These are phyloP conservation scores for Arrhopalites spinosus DNA, from an alignment of 2,888 invertebrate species.

Conservation along the genomic window DNA sequence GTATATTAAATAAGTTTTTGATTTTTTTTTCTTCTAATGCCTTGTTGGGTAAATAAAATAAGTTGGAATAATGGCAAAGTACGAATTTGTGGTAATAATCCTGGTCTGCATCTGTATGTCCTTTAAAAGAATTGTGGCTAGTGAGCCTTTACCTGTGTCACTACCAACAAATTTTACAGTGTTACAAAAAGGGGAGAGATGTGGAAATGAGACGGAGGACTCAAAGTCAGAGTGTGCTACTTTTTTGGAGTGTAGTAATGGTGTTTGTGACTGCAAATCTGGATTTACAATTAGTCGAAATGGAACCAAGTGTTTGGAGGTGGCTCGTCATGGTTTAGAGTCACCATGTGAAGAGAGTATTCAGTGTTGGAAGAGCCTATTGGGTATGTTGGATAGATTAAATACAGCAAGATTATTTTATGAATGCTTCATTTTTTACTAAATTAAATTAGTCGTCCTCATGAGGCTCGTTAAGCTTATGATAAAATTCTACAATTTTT, in stretches of 20 bases:
- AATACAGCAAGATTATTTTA: no score
- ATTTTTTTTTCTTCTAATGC: background rate
- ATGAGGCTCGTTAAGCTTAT: no score
- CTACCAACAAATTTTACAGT: background rate
- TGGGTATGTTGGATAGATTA: no score
- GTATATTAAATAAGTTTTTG: slow-evolving; percentile 2
- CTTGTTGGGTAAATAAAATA: background rate
- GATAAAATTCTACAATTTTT: no score
- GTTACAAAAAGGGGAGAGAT: slow-evolving; percentile 5
- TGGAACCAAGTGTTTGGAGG: slow-evolving; percentile 53
- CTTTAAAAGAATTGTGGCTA: no score
- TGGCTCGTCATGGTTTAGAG: slow-evolving; percentile 52
- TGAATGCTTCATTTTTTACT: no score
- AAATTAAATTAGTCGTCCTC: no score
- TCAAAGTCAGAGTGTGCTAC: slow-evolving; percentile 33
- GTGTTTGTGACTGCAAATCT: slow-evolving; percentile 52
- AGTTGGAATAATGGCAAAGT: background rate
- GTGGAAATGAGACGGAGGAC: background rate
- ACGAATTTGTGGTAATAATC: background rate
- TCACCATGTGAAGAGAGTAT: slow-evolving; percentile 49
- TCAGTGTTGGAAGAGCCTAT: slow-evolving; percentile 51
- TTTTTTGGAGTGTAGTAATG: slow-evolving; percentile 47
- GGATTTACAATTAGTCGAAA: slow-evolving; percentile 54
- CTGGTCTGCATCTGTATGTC: background rate
- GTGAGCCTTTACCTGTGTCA: no score